Base-by-base conservation (phyloP, 2,888 invertebrate species). In the Philaethria dido region DNA sequence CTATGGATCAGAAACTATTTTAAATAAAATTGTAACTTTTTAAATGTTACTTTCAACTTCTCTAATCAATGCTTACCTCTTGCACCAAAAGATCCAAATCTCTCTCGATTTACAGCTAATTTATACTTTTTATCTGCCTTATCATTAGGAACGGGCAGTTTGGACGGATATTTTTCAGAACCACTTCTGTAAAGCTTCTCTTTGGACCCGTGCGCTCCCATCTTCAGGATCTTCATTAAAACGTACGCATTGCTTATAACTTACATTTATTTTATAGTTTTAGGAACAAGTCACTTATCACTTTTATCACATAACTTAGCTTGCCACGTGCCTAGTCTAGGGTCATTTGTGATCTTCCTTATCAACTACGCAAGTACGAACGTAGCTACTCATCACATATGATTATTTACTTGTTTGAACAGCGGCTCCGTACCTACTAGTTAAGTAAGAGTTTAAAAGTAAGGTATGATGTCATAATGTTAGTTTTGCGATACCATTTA, bases 131-230 rank as follows among this genome's bases (percentile, higher is more conserved):
- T 93, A 11, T 73, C 73, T 29, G 65, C 64, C 44, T 72, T 73
- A 71, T 93, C 93, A 75, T 88, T 94, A 59, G 93, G 93, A 73
- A 92, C 91, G 55, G 93, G 93, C 70, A 94, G 83, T 81, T 94
- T 93, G 73, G 93, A 89, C 79, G 92, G 92, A 85, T 89, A 91
- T 73, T 92, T 93, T 84, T 94, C 95, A 48, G 95, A 95, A 77
- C 93, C 93, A 74, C 94, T 94, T 80, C 95, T 93, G 78, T 94
- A 93, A 73, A 96, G 92, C 88, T 95, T 95, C 87, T 95, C 95
- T 92, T 96, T 96, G 69, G 96, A 96, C 80, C 95, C 95, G 89
- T 96, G 95, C 74, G 95, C 95, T 78, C 96, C 96, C 96, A 96
- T 96, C 84, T 89, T 94, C 80, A 80, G 76, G 75, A 81, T 80